A percentile compares a stretch with the other conserved stretches of the same genome.
Evolutionary conservation across 2,888 invertebrate genomes (phyloP).

Genomic region (Chalcis sispes): DNA sequence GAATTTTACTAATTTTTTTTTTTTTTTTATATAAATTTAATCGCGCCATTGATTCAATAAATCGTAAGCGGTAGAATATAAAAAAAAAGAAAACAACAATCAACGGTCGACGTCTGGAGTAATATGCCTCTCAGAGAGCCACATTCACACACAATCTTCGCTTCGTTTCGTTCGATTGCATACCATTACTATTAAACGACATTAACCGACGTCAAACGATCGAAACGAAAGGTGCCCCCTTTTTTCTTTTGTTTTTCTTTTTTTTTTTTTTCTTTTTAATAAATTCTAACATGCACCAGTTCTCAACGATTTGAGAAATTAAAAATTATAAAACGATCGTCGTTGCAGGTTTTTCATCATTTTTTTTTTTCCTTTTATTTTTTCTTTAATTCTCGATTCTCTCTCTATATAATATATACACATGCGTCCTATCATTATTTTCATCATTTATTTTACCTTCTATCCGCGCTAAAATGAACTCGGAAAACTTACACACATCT

Average conservation of each 20-base stretch:
- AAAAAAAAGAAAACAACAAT: too few relatives aligned
- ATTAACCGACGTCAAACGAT: not conserved
- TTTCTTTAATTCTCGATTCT: not conserved
- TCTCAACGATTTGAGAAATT: not conserved
- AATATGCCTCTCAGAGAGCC: slow-evolving; percentile 47
- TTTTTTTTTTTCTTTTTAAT: not conserved
- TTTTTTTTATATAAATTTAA: not conserved
- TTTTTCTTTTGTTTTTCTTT: not conserved
- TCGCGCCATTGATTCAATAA: not conserved
- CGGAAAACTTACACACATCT: not conserved
- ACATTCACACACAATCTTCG: not conserved
- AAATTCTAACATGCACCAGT: not conserved
- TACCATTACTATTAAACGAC: not conserved
- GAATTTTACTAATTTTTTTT: too few relatives aligned
- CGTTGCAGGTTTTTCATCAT: not conserved
- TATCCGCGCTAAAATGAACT: slow-evolving; percentile 4
- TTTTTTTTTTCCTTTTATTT: not conserved
- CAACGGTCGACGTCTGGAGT: not conserved
- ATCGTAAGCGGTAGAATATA: too few relatives aligned
- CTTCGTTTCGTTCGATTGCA: slow-evolving; percentile 5
- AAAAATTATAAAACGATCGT: slow-evolving; percentile 9
- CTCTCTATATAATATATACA: not conserved
- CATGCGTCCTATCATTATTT: too few relatives aligned
- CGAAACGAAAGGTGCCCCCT: slow-evolving; percentile 7
- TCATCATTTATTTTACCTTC: not conserved